Evolutionary conservation across 2,797 vertebrate species (phyloP).

Genomic region (Zenarchopterus dispar): DNA sequence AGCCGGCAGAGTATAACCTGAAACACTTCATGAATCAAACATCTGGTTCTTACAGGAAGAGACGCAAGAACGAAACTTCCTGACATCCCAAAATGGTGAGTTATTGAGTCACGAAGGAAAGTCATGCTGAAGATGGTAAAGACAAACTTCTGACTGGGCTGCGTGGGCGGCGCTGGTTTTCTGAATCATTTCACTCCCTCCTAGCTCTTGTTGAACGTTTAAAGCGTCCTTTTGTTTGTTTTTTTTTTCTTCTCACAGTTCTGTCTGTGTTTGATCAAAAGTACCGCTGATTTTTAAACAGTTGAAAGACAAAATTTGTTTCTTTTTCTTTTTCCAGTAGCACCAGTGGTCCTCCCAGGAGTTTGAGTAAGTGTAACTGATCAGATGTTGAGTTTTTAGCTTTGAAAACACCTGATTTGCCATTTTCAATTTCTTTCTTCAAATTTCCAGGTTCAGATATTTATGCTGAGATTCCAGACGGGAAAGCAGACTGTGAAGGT

Average conservation of each 20-base stretch:
- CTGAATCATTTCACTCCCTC: not conserved
- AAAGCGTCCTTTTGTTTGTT: not conserved
- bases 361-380: slow-evolving; percentile 14
- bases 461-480: slow-evolving; percentile 90
- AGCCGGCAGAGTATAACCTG: no score
- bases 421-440: not conserved
- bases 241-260: not conserved
- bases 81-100: slow-evolving; percentile 78
- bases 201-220: not conserved
- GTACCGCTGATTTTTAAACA: no score
- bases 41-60: slow-evolving; percentile 67
- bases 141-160: not conserved
- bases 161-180: not conserved
- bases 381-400: not conserved
- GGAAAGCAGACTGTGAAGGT: slow-evolving; percentile 43
- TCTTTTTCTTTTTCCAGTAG: slow-evolving; percentile 22
- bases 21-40: not conserved
- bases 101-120: slow-evolving; percentile 14
- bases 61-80: slow-evolving; percentile 71
- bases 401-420: not conserved
- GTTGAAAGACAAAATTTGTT: not conserved
- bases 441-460: slow-evolving; percentile 87
- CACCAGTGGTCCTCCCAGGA: not conserved
- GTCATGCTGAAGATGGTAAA: not conserved
- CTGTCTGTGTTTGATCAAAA: not conserved